Conservation (phyloP, 2,113 vertebrate species). For the Chiloscyllium plagiosum region DNA sequence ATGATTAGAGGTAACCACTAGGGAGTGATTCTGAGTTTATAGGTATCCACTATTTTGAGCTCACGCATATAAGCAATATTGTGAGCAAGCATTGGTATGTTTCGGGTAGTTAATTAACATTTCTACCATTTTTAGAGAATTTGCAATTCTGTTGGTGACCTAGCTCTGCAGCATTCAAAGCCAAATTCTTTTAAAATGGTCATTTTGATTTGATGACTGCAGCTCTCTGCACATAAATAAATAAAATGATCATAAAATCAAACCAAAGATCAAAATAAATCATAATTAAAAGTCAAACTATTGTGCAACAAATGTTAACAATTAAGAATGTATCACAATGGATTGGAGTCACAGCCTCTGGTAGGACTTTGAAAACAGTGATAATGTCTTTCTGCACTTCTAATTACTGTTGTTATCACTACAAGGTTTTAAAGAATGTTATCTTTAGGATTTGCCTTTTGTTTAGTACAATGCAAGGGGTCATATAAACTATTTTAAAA, state of each 20-base stretch:
- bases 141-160: not conserved
- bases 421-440: too few relatives aligned
- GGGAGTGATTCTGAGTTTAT: not conserved
- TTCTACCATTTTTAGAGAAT: not conserved
- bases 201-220: not conserved
- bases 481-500: too few relatives aligned
- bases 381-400: not conserved
- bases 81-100: too few relatives aligned
- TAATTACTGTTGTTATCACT: too few relatives aligned
- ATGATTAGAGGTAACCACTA: not conserved
- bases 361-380: not conserved
- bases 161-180: not conserved
- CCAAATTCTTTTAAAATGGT: not conserved
- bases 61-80: not conserved
- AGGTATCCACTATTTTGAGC: not conserved
- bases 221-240: not conserved
- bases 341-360: not conserved
- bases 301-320: not conserved
- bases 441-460: too few relatives aligned
- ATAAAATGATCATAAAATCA: not conserved
- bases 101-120: not conserved
- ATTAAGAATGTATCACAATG: not conserved
- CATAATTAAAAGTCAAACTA: not conserved
- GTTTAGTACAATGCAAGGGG: too few relatives aligned
- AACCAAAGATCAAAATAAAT: not conserved